Percentiles rank a stretch among this genome's conserved stretches.
These are phyloP conservation scores for Acholoe squamosa DNA, from an alignment of 2,888 invertebrate genomes.

Conservation along the genomic window DNA sequence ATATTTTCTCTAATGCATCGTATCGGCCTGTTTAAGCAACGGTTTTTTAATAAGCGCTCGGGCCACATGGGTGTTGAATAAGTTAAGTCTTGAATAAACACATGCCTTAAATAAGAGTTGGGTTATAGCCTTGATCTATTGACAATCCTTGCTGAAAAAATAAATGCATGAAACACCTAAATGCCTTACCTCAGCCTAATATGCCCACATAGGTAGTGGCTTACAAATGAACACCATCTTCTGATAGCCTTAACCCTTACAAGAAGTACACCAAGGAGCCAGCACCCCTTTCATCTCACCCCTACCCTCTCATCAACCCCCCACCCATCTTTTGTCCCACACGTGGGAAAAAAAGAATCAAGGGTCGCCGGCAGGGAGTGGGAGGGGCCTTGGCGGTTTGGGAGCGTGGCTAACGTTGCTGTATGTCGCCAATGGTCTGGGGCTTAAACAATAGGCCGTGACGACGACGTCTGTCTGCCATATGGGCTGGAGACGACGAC, in stretches of 20 bases:
- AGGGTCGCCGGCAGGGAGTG: neutral
- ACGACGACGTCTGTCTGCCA: neutral
- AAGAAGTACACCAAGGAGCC: slow-evolving; percentile 1
- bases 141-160: neutral
- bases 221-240: neutral
- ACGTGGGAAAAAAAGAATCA: slow-evolving; percentile 34
- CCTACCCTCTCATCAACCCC: slow-evolving; percentile 3
- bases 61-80: no score
- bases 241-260: neutral
- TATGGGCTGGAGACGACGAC: neutral
- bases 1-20: no score
- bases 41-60: no score
- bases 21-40: no score
- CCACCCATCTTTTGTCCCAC: neutral
- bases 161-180: neutral
- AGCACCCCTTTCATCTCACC: slow-evolving; percentile 20
- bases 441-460: neutral
- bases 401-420: slow-evolving; percentile 32
- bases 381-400: neutral
- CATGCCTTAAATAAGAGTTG: no score
- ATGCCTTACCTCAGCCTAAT: neutral
- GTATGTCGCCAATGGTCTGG: neutral
- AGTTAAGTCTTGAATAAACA: no score
- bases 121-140: no score
- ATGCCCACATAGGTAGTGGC: neutral